phyloP scores from a whole-genome alignment of 2,113 vertebrate species.

The Piaya cayana region DNA sequence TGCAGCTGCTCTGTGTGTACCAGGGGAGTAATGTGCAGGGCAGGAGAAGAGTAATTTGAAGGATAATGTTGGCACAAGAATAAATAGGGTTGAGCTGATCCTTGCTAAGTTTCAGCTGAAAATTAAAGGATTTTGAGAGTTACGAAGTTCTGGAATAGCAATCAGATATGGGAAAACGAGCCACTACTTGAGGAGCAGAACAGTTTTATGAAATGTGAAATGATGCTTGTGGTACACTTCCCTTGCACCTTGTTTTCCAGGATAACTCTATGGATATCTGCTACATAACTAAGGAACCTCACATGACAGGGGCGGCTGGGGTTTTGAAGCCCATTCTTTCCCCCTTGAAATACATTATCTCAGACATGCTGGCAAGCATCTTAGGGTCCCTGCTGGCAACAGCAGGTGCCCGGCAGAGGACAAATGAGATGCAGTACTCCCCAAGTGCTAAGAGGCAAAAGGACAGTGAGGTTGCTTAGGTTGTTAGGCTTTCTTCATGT shows the following conservation, averaged over 20 bases:
- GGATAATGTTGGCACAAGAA: not conserved
- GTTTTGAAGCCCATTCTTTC: not conserved
- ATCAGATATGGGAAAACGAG: not conserved
- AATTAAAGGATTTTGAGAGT: not conserved
- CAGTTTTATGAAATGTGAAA: not conserved
- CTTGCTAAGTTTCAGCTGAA: not conserved
- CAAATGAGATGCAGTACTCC: accelerated
- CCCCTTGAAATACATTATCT: not conserved
- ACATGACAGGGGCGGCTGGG: too few species aligned
- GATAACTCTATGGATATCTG: not conserved
- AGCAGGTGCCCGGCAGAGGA: accelerated
- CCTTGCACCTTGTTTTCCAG: not conserved
- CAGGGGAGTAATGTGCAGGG: accelerated
- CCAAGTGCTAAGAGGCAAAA: not conserved
- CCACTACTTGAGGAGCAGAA: not conserved
- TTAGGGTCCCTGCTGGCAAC: not conserved
- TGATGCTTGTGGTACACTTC: not conserved
- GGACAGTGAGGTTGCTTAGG: not conserved
- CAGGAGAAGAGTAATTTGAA: not conserved
- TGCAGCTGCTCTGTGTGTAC: not conserved
- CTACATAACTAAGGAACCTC: not conserved
- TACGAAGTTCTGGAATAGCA: not conserved
- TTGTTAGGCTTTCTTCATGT: not conserved
- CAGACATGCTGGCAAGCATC: accelerated
- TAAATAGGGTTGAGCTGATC: not conserved